Conservation (phyloP, 2,113 vertebrate genomes). For the Nannospalax galili region DNA sequence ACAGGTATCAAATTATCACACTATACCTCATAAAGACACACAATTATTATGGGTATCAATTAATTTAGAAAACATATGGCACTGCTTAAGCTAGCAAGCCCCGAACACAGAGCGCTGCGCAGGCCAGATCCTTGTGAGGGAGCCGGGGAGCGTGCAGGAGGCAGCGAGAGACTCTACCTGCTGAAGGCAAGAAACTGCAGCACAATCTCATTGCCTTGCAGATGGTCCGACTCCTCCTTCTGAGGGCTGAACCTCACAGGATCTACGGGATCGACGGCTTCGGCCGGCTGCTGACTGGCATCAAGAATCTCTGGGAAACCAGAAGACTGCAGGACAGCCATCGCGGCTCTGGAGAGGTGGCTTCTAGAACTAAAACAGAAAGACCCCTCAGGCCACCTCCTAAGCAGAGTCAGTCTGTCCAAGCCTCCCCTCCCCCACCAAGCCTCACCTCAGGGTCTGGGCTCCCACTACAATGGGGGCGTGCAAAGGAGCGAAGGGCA, state of each 20-base stretch:
- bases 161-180: constrained; percentile 84
- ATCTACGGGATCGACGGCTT: constrained; percentile 86
- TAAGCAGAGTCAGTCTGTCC: fast-evolving
- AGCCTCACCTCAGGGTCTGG: constrained; percentile 89
- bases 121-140: neutral
- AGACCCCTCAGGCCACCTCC: neutral
- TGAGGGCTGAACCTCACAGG: constrained; percentile 84
- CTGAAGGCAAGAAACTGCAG: constrained; percentile 95
- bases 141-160: fast-evolving
- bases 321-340: constrained; percentile 87
- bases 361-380: constrained; percentile 84
- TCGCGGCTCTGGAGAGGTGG: constrained; percentile 87
- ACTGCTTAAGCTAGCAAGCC: fast-evolving
- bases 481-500: constrained; percentile 92
- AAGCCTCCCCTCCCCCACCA: neutral
- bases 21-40: neutral
- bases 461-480: constrained; percentile 89
- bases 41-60: neutral
- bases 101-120: fast-evolving
- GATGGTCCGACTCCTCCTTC: constrained; percentile 90
- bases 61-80: neutral
- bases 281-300: constrained; percentile 84
- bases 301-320: constrained; percentile 93
- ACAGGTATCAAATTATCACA: neutral
- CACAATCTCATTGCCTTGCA: constrained; percentile 92